phyloP scores from a whole-genome alignment of 2,888 invertebrate species.

The Orchesella flavescens region DNA sequence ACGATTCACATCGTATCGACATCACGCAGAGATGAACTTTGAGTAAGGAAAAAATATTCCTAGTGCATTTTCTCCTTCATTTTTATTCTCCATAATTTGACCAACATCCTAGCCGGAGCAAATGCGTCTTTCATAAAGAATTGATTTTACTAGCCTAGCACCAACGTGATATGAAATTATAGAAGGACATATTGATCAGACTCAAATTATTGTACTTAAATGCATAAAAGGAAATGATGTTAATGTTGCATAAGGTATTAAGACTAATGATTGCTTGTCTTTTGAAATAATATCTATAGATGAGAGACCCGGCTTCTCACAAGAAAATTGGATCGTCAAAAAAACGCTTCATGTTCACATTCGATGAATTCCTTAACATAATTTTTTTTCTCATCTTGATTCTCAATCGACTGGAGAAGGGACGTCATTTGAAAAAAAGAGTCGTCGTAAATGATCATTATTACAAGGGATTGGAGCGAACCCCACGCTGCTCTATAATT shows the following conservation, averaged over 20 bases:
- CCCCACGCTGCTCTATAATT: conserved; percentile 49
- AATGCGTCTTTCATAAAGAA: not conserved
- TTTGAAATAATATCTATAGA: too few species aligned
- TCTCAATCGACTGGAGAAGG: not conserved
- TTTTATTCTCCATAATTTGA: not conserved
- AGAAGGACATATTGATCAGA: conserved; percentile 2
- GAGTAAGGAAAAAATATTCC: too few species aligned
- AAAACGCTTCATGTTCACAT: not conserved
- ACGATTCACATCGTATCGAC: too few species aligned
- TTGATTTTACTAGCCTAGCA: not conserved
- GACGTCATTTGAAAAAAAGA: not conserved
- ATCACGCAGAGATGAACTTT: too few species aligned
- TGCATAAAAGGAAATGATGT: not conserved
- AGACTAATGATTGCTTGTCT: too few species aligned
- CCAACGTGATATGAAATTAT: too few species aligned
- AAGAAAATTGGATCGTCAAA: too few species aligned
- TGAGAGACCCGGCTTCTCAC: too few species aligned
- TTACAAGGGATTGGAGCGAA: conserved; percentile 21
- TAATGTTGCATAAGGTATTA: conserved; percentile 20
- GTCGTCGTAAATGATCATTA: conserved; percentile 24
- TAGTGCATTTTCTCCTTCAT: too few species aligned
- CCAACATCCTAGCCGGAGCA: not conserved
- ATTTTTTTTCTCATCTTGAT: too few species aligned
- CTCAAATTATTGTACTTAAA: not conserved
- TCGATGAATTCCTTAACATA: not conserved